Base-by-base conservation (phyloP, 2,888 invertebrate species). In the Empis livida region DNA sequence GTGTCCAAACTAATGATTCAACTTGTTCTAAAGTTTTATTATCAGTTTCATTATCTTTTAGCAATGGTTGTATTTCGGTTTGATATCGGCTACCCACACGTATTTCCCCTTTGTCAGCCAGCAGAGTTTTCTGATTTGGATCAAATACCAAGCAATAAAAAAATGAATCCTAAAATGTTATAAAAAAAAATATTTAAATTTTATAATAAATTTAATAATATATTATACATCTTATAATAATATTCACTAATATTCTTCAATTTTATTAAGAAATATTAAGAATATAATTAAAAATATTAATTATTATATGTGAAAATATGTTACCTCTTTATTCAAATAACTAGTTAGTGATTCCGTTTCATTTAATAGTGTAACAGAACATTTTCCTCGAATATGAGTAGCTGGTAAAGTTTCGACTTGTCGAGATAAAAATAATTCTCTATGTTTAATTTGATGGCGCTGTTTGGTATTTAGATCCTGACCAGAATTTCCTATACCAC, bases 121-220 rank as follows among this genome's bases (percentile, higher is more conserved):
- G 78, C 67, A 99, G 78, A 61, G 97, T 99, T 76, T 95, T 95
- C 76, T 96, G 95, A 72, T 90, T 86, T 59, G 97, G 97, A 78
- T 99, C 99, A 74, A 96, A 99, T 61, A 99, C 97, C 72, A 99
- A 79, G 71, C 97, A 96, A 76, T 99, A 99, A 77, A 96, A 99
- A 79, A 99, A 99, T 70, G 92, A 86, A 74, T 99, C 97, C 82
- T 94, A 78, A 57, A 75, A 11, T 11, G 37, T 3, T 40, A 43
- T 23, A 43, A 39, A 42, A 32, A 40, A n/a, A n/a, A n/a, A n/a
- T n/a, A 27, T 47, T 10, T 42, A 42, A n/a, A 40, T 41, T 30
- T 15, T 27, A 49, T 5, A 30, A 17, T 47, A 49, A 46, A 40
- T 42, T 47, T 42, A 37, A 42, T 17, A 23, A 5, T 14, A 27